A percentile compares a stretch with the other conserved stretches of the same genome.
These are phyloP conservation scores for Tachina lurida DNA, from an alignment of 2,888 invertebrate genomes.

Conservation along the genomic window DNA sequence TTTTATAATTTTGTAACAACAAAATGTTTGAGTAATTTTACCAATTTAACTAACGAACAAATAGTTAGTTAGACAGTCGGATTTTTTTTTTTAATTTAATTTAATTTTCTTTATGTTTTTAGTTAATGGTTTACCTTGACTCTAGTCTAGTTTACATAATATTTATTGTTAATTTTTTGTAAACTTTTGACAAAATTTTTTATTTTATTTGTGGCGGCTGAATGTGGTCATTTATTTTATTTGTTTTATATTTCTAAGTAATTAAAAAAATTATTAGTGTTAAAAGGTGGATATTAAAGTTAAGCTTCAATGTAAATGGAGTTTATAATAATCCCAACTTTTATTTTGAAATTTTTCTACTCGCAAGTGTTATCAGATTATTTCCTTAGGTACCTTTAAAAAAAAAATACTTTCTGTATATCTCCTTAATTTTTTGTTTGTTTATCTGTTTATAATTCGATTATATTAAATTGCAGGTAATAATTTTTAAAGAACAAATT, in stretches of 20 bases:
- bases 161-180: conserved; percentile 31
- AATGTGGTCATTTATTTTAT: not conserved
- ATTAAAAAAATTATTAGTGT: conserved; percentile 43
- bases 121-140: conserved; percentile 55
- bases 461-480: no score
- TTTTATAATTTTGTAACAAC: not conserved
- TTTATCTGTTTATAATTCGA: no score
- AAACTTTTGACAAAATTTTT: conserved; percentile 11
- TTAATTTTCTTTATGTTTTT: conserved; percentile 29
- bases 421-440: no score
- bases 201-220: not conserved
- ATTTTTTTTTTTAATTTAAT: conserved; percentile 50
- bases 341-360: not conserved
- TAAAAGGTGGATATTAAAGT: conserved; percentile 32
- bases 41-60: no score
- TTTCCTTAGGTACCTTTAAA: no score
- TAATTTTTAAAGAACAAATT: no score
- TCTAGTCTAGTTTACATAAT: conserved; percentile 42
- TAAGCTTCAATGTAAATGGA: not conserved
- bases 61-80: no score
- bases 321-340: conserved; percentile 6
- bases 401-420: no score
- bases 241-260: conserved; percentile 1
- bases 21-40: no score
- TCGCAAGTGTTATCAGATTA: no score